Conservation (phyloP, 2,797 vertebrate species). For the Dendrocincla fuliginosa region DNA sequence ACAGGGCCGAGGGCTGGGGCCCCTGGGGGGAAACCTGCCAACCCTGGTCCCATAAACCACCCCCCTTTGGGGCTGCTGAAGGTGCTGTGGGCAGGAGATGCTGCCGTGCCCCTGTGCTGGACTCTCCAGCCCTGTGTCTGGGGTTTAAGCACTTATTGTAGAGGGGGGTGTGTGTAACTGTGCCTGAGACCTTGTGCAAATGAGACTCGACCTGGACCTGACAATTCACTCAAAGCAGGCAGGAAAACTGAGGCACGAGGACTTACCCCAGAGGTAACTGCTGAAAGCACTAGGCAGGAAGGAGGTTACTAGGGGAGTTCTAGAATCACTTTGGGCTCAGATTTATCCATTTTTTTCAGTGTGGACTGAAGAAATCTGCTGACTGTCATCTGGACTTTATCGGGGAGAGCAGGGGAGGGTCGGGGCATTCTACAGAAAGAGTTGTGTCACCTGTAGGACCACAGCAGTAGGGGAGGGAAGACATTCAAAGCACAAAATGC, state of each 20-base stretch:
- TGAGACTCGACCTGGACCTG: neutral
- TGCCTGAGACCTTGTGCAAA: neutral
- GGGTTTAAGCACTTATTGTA: rapidly evolving
- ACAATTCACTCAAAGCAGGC: neutral
- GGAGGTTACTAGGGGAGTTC: neutral
- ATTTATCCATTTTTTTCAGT: neutral
- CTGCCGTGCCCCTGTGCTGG: neutral
- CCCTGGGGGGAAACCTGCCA: constrained; percentile 22
- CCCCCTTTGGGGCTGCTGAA: neutral
- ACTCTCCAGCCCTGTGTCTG: neutral
- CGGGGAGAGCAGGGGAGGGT: neutral
- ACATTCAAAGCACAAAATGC: neutral
- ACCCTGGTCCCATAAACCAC: neutral
- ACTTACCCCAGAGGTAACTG: neutral
- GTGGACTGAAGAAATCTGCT: neutral
- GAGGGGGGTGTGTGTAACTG: neutral
- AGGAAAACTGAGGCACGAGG: neutral
- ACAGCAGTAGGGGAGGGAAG: neutral
- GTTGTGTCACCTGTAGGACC: neutral
- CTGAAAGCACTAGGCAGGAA: neutral
- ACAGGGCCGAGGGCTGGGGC: neutral
- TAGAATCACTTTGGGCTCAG: neutral
- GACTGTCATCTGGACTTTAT: neutral
- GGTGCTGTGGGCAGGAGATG: neutral
- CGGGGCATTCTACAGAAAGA: neutral